phyloP scores from a whole-genome alignment of 2,113 vertebrate species.

The Phycodurus eques region DNA sequence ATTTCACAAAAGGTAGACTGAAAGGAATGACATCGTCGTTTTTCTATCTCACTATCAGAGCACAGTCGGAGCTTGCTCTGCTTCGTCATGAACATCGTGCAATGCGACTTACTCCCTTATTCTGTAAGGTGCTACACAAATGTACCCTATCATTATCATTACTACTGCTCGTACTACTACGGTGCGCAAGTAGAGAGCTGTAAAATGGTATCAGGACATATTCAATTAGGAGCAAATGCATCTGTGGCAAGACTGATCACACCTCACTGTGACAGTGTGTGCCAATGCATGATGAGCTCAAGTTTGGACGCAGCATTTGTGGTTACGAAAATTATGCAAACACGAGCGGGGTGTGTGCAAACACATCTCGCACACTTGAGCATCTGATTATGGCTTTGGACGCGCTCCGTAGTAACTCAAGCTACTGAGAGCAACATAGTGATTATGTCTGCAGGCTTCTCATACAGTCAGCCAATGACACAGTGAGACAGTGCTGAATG shows the following conservation, averaged over 20 bases:
- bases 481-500: neutral
- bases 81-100: slow-evolving; percentile 7
- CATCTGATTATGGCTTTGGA: neutral
- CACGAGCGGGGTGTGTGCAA: slow-evolving; percentile 1
- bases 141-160: neutral
- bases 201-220: slow-evolving; percentile 30
- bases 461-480: neutral
- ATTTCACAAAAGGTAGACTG: neutral
- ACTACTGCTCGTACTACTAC: neutral
- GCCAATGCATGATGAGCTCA: slow-evolving; percentile 4
- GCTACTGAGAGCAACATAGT: slow-evolving; percentile 1
- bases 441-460: neutral
- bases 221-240: slow-evolving; percentile 29
- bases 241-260: neutral
- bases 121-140: neutral
- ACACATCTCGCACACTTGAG: neutral
- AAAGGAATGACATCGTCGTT: slow-evolving; percentile 3
- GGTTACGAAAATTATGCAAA: slow-evolving; percentile 19
- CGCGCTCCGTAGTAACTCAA: neutral
- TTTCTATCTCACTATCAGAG: slow-evolving; percentile 4
- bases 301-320: slow-evolving; percentile 6
- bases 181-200: slow-evolving; percentile 24
- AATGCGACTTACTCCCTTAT: neutral
- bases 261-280: neutral
- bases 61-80: neutral